These are phyloP conservation scores for Macrotis lagotis DNA, from an alignment of 2,113 vertebrate genomes.

Conservation along the genomic window DNA sequence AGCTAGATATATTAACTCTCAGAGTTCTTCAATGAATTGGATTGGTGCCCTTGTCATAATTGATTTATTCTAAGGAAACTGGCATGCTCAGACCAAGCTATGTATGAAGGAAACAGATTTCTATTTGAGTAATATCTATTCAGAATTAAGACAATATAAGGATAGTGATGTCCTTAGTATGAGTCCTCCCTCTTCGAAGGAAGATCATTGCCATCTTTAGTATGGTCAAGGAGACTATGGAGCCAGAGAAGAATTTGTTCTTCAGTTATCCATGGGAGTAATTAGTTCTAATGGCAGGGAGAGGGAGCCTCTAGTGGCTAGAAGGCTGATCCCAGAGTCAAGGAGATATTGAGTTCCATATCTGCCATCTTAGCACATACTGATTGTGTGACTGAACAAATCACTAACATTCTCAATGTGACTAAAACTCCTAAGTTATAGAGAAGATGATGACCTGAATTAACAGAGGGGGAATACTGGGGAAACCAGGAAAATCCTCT, in stretches of 20 bases:
- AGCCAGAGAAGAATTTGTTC: background rate
- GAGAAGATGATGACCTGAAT: background rate
- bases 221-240: background rate
- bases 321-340: background rate
- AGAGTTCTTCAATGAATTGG: conserved; percentile 2
- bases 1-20: background rate
- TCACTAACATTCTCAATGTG: no score
- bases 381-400: background rate
- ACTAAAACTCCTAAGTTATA: no score
- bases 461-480: background rate
- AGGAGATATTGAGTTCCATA: background rate
- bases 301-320: background rate
- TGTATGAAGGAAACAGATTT: background rate
- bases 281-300: background rate
- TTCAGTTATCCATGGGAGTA: background rate
- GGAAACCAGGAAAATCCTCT: background rate
- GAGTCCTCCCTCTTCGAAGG: background rate
- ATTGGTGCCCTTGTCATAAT: background rate
- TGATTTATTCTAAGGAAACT: background rate
- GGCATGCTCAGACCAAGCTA: background rate
- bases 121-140: background rate
- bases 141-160: background rate
- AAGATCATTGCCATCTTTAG: background rate
- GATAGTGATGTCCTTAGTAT: background rate
- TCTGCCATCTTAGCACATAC: background rate